Evolutionary conservation across 2,113 vertebrate genomes (phyloP), one percentile per base, ranked within the genome.

Genomic region (Eidolon helvum): DNA sequence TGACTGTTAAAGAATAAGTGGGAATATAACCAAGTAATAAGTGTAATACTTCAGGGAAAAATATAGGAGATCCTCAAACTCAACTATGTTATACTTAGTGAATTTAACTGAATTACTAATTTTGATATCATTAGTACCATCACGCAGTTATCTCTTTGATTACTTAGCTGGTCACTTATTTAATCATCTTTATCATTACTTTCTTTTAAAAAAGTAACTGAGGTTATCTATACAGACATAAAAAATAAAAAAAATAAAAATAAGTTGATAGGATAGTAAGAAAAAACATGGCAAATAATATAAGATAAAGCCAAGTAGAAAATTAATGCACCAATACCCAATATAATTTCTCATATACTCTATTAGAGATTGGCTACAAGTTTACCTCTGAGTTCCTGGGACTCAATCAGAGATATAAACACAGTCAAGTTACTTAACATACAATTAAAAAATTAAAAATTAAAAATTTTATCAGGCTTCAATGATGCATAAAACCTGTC

Each of bases 41-140:
- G 30, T 55, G 2, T 22, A 87, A 75, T 48, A 80, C 59, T 80
- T 7, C 11, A 85, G 35, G 38, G 22, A 21, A 90, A 87, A 90
- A 65, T 61, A 45, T 7, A 92, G 24, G 33, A 92, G 65, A 68
- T 85, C 26, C 33, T 35, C 30, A 82, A 72, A 89, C 15, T 80
- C 18, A 48, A 22, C 28, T 72, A 33, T 53, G 6, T 9, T 53
- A 11, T 45, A 57, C 14, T 65, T 66, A 61, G 24, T 71, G 35
- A 87, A 85, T 87, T 75, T 94, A 71, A 77, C 84, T 84, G 28
- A 94, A 69, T 95, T 78, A 85, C 2, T 85, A 84, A 50, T 53
- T 92, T 87, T 65, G 30, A 82, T 74, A 77, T 57, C 24, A 48
- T 57, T 30, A 48, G 2, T 71, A 35, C 15, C 50, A 33, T 48